Base-by-base conservation (phyloP, 2,888 invertebrate genomes). In the Drosophila tanythrix region DNA sequence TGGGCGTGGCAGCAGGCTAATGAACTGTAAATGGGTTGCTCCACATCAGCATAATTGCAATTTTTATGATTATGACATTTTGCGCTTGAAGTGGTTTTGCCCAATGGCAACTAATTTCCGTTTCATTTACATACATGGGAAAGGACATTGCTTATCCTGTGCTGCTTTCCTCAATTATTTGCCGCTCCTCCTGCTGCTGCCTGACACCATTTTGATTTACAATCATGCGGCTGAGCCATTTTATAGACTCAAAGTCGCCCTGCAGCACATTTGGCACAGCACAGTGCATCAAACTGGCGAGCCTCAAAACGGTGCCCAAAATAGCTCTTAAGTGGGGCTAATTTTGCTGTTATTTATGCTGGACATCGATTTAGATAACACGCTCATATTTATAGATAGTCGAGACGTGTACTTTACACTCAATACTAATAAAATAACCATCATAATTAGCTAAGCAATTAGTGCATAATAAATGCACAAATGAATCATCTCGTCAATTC, bases 61-160 rank as follows among this genome's bases (percentile, higher is more conserved):
- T 76, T 89, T 87, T 89, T 87, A 79, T 74, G 70, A 86, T 78
- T 84, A 83, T 86, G 81, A 72, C 89, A 81, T 68, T 83, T 82
- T 71, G 71, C 62, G 77, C 70, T 63, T 72, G 61, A 70, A 78
- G 77, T 75, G 57, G 51, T 43, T 72, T 58, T 55, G 62, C 40
- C 53, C 68, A 82, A 63, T 66, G 70, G 72, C 79, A 66, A 81
- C 72, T 60, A 73, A 71, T 67, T 74, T 65, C 57, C 62, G 35
- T 18, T 57, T 52, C 70, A 64, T 46, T 51, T 56, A 29, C 48
- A 40, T 53, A 43, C 18, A 36, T 18, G 38, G 1, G 8, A 5
- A 38, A 55, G 57, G 8, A 57, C 57, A 21, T 29, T 57, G 25
- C 35, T 40, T 25, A 18, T 46, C 36, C 36, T 29, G 25, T 21